phyloP scores from a whole-genome alignment of 92 coral and sea anemone species.

The Palythoa grandiflora region DNA sequence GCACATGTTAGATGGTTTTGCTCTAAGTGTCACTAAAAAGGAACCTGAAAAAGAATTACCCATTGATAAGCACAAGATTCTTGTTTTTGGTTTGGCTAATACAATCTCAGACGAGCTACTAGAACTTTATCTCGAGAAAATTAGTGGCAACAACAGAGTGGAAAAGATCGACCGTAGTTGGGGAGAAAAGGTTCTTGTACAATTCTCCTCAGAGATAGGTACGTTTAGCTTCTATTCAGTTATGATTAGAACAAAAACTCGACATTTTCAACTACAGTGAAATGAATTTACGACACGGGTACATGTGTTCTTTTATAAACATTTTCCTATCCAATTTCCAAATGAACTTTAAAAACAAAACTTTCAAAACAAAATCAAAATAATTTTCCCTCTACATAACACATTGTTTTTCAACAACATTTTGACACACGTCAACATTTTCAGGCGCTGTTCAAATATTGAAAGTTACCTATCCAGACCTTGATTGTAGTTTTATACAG shows the following conservation, averaged over 20 bases:
- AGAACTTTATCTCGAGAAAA: constrained; percentile 26
- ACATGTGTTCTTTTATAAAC: too few species aligned
- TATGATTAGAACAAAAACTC: not conserved
- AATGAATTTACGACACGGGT: not conserved
- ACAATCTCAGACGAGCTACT: constrained; percentile 27
- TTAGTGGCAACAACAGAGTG: constrained; percentile 1
- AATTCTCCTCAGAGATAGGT: constrained; percentile 2
- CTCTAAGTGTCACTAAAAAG: constrained; percentile 30
- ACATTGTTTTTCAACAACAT: too few species aligned
- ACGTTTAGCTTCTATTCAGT: not conserved
- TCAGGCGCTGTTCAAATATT: too few species aligned
- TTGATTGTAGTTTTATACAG: too few species aligned
- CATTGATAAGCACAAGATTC: constrained; percentile 38
- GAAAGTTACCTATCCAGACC: too few species aligned
- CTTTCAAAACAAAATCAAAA: too few species aligned
- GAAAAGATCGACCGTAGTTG: constrained; percentile 7
- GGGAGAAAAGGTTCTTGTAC: constrained; percentile 15
- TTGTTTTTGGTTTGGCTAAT: constrained; percentile 16
- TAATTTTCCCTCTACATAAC: too few species aligned
- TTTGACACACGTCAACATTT: too few species aligned
- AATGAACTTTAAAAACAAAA: too few species aligned
- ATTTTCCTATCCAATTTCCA: too few species aligned
- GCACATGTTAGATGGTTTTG: constrained; percentile 34
- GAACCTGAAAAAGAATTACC: constrained; percentile 39
- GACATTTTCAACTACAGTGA: too few species aligned